phyloP scores from a whole-genome alignment of 2,797 vertebrate genomes.

The Loriculus beryllinus region DNA sequence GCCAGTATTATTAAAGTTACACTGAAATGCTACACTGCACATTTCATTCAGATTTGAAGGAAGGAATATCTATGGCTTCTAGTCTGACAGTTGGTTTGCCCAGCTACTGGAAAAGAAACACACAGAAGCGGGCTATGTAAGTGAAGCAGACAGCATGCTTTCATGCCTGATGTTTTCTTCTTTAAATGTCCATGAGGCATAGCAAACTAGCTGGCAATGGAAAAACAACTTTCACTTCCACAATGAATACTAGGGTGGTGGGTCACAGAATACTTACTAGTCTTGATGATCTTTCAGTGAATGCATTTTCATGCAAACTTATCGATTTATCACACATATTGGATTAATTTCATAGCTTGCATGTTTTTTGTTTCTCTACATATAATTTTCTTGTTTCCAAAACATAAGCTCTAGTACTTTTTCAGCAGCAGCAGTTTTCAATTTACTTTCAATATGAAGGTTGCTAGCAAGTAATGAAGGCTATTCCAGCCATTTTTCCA shows the following conservation, averaged over 20 bases:
- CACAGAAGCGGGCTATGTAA: background rate
- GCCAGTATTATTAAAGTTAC: background rate
- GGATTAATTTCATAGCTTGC: background rate
- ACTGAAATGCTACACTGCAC: background rate
- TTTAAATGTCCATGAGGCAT: background rate
- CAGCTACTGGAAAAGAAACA: background rate
- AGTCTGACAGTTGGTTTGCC: background rate
- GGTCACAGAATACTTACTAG: background rate
- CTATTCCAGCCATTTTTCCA: background rate
- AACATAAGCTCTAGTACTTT: background rate
- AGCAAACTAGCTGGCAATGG: background rate
- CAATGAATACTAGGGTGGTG: background rate
- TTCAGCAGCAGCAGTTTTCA: background rate
- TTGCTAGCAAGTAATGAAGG: background rate
- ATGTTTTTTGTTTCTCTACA: background rate
- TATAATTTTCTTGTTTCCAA: background rate
- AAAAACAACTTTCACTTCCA: constrained; percentile 6
- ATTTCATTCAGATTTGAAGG: background rate
- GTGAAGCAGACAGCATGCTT: background rate
- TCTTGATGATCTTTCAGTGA: background rate
- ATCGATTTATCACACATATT: background rate
- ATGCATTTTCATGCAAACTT: background rate
- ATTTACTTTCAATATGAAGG: background rate
- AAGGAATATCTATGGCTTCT: background rate
- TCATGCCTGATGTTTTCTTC: background rate